Evolutionary conservation across 2,797 vertebrate species (phyloP).

Genomic region (Dipus sagitta): DNA sequence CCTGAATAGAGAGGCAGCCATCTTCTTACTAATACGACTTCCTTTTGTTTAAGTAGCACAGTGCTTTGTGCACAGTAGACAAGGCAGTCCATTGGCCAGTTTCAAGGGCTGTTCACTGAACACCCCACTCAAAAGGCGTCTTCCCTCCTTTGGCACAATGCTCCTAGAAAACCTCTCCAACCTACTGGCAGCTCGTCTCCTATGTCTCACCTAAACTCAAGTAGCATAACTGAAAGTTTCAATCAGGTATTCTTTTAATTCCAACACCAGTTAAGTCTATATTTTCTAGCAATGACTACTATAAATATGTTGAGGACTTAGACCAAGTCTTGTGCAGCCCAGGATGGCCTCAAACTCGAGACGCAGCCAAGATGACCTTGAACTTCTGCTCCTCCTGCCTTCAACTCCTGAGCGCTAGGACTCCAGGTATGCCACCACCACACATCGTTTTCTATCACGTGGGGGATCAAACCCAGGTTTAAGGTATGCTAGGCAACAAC

Average conservation of each 20-base stretch:
- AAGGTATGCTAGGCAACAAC: too few relatives aligned
- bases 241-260: constrained; percentile 24
- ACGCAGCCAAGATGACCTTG: too few relatives aligned
- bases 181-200: not conserved
- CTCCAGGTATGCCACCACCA: too few relatives aligned
- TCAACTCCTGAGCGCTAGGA: too few relatives aligned
- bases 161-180: not conserved
- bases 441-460: too few relatives aligned
- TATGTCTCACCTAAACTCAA: not conserved
- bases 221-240: not conserved
- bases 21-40: not conserved
- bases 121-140: not conserved
- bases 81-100: not conserved
- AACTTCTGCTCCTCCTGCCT: too few relatives aligned
- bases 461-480: too few relatives aligned
- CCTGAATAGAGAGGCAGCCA: not conserved
- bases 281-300: not conserved
- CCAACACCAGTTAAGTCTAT: not conserved
- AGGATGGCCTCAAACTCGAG: too few relatives aligned
- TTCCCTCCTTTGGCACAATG: not conserved
- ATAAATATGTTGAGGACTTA: too few relatives aligned
- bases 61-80: not conserved
- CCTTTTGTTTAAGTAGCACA: not conserved
- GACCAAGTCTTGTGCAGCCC: too few relatives aligned
- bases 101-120: not conserved